Base-by-base conservation (phyloP, 2,797 vertebrate species). In the Jordanella pulchra region DNA sequence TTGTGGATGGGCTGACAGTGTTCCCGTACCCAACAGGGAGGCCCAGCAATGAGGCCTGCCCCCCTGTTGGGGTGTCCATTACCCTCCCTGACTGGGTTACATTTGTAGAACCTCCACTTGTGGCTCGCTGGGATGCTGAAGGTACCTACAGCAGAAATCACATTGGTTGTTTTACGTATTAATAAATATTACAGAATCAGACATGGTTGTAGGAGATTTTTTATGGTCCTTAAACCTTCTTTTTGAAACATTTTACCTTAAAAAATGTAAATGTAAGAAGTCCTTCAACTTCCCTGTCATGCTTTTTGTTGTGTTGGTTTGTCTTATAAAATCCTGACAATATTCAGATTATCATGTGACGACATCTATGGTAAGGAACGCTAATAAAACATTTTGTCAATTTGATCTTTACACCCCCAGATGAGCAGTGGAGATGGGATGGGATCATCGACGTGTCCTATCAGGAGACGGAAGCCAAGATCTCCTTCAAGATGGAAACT, bases 81-180 rank as follows among this genome's bases (percentile, higher is more conserved):
- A 60, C 44, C 0, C 83, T 97, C 25, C 90, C 94, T 0, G 81
- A 95, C 2, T 79, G 65, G 0, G 94, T 96, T 0, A 32, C 95
- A 7, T 96, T 96, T 84, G 93, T 97, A 73, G 80, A 96, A 81
- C 80, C 93, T 4, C 97, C 97, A 3, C 60, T 88, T 42, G 89
- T 97, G 67, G 96, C 94, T 50, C 85, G 92, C 65, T 99, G 97
- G 97, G 95, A 98, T 79, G 61, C 90, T 77, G 67, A 85, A 90
- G 95, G 97, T 99, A 76, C 72, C 13, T 0, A 4, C 66, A 47
- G 11, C 13, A 55, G 42, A 61, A 61, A 39, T 23, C 11, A 7
- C 11, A 35, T 12, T 2, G 11, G 58, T 23, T 23, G 30, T 23
- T 35, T 32, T 35, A 39, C 4, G 39, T 7, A 39, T 7, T 39